phyloP scores from a whole-genome alignment of 92 coral and sea anemone genomes.

The Montipora capitata region DNA sequence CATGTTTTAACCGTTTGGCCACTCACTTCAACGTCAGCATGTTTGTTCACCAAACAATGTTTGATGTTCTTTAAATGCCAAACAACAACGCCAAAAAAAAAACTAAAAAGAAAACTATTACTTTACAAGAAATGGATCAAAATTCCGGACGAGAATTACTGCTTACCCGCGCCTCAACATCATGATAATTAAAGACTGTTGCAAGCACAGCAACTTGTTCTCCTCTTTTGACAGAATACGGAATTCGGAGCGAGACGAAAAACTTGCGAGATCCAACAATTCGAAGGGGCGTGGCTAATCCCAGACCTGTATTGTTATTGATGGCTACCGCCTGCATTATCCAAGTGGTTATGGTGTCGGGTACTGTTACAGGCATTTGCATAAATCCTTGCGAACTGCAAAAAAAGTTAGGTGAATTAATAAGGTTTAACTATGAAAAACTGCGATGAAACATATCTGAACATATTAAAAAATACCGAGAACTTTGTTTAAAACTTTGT shows the following conservation, averaged over 20 bases:
- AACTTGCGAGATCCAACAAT: constrained; percentile 60
- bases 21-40: too few relatives aligned
- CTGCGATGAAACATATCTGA: too few relatives aligned
- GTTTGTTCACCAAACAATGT: too few relatives aligned
- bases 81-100: too few relatives aligned
- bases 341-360: constrained; percentile 97
- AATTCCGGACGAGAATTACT: background rate
- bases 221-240: constrained; percentile 96
- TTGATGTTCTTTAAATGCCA: too few relatives aligned
- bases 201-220: constrained; percentile 90
- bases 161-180: constrained; percentile 58
- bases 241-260: constrained; percentile 85
- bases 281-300: constrained; percentile 84
- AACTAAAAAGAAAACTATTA: too few relatives aligned
- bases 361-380: constrained; percentile 80
- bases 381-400: constrained; percentile 68
- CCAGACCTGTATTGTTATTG: constrained; percentile 94
- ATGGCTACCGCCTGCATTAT: constrained; percentile 95
- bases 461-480: too few relatives aligned
- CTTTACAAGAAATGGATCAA: background rate
- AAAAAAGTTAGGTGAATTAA: background rate
- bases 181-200: constrained; percentile 86
- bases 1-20: too few relatives aligned
- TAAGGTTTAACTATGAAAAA: too few relatives aligned
- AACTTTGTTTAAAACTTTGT: too few relatives aligned